These are phyloP conservation scores for Epistrophe eligans DNA, from an alignment of 2,888 invertebrate genomes.

Conservation along the genomic window DNA sequence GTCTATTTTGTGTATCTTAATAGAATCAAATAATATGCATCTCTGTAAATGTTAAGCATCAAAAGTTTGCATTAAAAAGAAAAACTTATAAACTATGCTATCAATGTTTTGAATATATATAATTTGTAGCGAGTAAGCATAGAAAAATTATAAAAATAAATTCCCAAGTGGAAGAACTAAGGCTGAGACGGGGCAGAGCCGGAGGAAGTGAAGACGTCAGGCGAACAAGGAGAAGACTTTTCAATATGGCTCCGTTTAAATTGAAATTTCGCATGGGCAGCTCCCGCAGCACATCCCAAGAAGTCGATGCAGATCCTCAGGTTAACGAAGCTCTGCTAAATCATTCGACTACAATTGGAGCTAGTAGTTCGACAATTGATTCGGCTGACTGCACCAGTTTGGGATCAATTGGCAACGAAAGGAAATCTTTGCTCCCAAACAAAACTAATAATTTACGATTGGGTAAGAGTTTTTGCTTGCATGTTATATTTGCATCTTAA, in stretches of 20 bases:
- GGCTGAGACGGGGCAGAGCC: conserved; percentile 67
- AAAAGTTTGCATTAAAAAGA: conserved; percentile 33
- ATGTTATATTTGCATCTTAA: conserved; percentile 7
- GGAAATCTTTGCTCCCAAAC: conserved; percentile 81
- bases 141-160: conserved; percentile 66
- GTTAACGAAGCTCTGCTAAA: conserved; percentile 82
- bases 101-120: conserved; percentile 65
- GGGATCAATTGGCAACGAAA: conserved; percentile 82
- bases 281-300: conserved; percentile 84
- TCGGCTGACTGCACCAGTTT: conserved; percentile 83
- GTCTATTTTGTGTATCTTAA: conserved; percentile 64
- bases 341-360: conserved; percentile 80
- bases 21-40: conserved; percentile 53
- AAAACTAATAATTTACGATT: conserved; percentile 82
- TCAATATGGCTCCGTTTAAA: conserved; percentile 83
- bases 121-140: conserved; percentile 48
- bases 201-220: conserved; percentile 66
- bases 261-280: conserved; percentile 84
- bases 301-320: conserved; percentile 83
- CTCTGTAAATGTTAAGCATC: conserved; percentile 60
- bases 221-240: conserved; percentile 59
- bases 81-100: conserved; percentile 18
- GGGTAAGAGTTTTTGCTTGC: conserved; percentile 80
- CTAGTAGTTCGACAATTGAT: conserved; percentile 83
- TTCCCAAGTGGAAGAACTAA: conserved; percentile 71